Evolutionary conservation across 2,113 vertebrate genomes (phyloP).

Genomic region (Gorsachius goisagi): DNA sequence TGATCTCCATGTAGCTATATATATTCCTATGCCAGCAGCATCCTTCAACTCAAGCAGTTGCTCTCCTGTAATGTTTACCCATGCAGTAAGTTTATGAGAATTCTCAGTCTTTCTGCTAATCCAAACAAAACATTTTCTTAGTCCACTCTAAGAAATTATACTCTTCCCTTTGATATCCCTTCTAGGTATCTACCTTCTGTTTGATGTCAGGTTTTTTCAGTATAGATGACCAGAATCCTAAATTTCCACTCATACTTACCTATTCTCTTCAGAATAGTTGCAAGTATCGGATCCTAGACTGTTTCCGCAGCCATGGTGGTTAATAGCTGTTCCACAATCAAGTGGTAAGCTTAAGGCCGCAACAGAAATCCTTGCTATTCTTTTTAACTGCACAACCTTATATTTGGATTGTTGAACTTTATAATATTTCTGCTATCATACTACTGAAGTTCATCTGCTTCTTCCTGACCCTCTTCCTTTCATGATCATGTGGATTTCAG

Average conservation of each 20-base stretch:
- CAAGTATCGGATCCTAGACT: not conserved
- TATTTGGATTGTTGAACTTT: not conserved
- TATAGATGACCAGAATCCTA: not conserved
- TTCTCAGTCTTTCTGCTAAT: not conserved
- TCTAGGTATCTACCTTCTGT: not conserved
- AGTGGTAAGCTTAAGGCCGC: not conserved
- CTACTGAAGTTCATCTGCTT: not conserved
- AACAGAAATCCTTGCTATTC: not conserved
- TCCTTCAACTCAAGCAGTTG: not conserved
- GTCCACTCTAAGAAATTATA: not conserved
- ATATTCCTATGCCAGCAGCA: not conserved
- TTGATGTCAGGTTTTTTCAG: not conserved
- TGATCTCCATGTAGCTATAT: not conserved
- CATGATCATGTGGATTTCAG: not conserved
- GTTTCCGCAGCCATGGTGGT: not conserved
- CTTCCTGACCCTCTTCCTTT: not conserved
- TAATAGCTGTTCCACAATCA: not conserved
- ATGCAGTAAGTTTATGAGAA: not conserved
- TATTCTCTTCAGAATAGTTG: not conserved
- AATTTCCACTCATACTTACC: not conserved
- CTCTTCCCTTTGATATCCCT: not conserved
- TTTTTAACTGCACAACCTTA: not conserved
- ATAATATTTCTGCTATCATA: not conserved
- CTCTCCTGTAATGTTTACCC: not conserved
- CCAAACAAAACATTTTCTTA: not conserved